Evolutionary conservation across 2,797 vertebrate genomes (phyloP).

Genomic region (Uromys caudimaculatus): DNA sequence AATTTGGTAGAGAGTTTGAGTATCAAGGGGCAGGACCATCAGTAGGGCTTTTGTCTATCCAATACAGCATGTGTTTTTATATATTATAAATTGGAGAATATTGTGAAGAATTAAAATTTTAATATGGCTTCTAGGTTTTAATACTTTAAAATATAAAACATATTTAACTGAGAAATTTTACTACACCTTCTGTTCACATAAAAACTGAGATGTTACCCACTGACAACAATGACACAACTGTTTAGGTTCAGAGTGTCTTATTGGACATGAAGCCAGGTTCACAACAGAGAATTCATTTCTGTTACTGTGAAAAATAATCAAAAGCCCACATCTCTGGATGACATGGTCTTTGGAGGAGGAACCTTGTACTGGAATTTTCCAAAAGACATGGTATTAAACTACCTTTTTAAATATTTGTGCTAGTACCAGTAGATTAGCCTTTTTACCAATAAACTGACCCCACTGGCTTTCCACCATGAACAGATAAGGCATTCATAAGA

Average conservation of each 20-base stretch:
- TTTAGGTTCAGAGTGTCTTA: background rate
- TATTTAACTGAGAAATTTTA: constrained; percentile 45
- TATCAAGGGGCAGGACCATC: background rate
- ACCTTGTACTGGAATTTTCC: background rate
- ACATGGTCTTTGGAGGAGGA: background rate
- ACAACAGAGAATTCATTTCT: background rate
- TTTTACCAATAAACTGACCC: background rate
- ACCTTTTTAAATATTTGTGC: background rate
- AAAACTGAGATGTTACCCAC: constrained; percentile 1
- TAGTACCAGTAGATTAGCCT: background rate
- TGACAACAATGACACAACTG: background rate
- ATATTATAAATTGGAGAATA: background rate
- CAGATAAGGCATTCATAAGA: background rate
- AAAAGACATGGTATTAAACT: background rate
- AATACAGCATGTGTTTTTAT: background rate
- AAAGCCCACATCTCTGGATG: background rate
- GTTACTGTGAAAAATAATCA: background rate
- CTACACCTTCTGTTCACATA: background rate
- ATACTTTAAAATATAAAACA: constrained; percentile 35
- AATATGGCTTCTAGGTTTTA: constrained; percentile 26
- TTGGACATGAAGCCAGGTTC: background rate
- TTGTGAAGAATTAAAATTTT: background rate
- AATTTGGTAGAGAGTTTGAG: background rate
- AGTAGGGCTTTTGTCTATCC: background rate
- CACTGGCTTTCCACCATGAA: background rate